Evolutionary conservation across 2,888 invertebrate species (phyloP).

Genomic region (Drosophila greeni): DNA sequence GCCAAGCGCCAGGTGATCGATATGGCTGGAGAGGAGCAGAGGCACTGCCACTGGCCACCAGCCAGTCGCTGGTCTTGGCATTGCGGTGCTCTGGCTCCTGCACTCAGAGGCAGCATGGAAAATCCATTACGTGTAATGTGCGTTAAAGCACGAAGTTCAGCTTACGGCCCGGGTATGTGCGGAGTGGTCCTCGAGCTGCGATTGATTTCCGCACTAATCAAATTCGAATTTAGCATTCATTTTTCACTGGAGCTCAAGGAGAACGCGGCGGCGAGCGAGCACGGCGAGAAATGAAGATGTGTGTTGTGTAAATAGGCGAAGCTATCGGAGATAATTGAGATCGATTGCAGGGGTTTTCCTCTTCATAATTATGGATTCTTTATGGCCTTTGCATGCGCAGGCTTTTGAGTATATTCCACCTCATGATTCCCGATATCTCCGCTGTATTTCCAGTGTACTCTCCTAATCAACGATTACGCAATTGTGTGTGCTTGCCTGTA

Average conservation of each 20-base stretch:
- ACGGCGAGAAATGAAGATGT: constrained; percentile 14
- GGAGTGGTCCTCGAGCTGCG: constrained; percentile 52
- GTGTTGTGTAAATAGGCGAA: not conserved
- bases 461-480: constrained; percentile 67
- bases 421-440: not conserved
- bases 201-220: constrained; percentile 72
- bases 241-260: constrained; percentile 19
- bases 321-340: constrained; percentile 5
- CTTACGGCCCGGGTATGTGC: constrained; percentile 24
- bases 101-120: constrained; percentile 57
- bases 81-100: constrained; percentile 59
- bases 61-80: constrained; percentile 49
- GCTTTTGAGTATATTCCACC: too few relatives aligned
- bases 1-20: constrained; percentile 38
- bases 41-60: constrained; percentile 30
- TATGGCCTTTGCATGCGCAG: not conserved
- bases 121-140: constrained; percentile 69
- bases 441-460: constrained; percentile 15
- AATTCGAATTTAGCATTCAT: constrained; percentile 62
- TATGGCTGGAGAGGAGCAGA: constrained; percentile 21
- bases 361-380: not conserved
- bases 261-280: constrained; percentile 4
- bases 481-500: constrained; percentile 52
- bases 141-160: constrained; percentile 64
- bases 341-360: not conserved